Evolutionary conservation across 2,797 vertebrate genomes (phyloP).

Genomic region (Pelobates cultripes): DNA sequence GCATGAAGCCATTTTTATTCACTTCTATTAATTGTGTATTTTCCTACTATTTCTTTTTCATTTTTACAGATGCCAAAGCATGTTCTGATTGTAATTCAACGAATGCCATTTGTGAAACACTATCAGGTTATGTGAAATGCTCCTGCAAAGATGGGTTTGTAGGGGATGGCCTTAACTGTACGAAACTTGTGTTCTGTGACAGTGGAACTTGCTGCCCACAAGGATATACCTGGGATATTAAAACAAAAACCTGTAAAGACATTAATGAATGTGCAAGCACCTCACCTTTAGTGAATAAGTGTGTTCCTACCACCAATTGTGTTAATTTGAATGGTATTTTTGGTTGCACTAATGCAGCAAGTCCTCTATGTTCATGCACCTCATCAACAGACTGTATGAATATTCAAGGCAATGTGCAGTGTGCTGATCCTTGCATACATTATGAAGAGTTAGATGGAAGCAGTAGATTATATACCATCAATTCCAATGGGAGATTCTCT

Average conservation of each 20-base stretch:
- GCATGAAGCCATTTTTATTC: too few species aligned
- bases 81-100: constrained; percentile 40
- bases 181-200: constrained; percentile 31
- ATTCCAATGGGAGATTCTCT: constrained; percentile 17
- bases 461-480: constrained; percentile 4
- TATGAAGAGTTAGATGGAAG: constrained; percentile 17
- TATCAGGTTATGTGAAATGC: constrained; percentile 17
- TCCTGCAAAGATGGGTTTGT: constrained; percentile 36
- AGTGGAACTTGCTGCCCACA: constrained; percentile 12
- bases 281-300: not conserved
- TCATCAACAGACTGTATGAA: not conserved
- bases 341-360: not conserved
- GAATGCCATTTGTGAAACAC: constrained; percentile 1
- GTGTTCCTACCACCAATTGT: not conserved
- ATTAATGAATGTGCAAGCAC: constrained; percentile 10
- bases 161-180: constrained; percentile 42
- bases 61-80: constrained; percentile 39
- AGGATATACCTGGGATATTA: constrained; percentile 21
- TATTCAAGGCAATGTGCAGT: not conserved
- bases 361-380: not conserved
- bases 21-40: too few species aligned
- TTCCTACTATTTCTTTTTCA: not conserved
- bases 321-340: constrained; percentile 23
- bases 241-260: constrained; percentile 16
- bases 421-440: constrained; percentile 9